Percentiles rank a stretch among this genome's conserved stretches.
These are phyloP conservation scores for Pyrgus malvae DNA, from an alignment of 2,888 invertebrate species.

Conservation along the genomic window DNA sequence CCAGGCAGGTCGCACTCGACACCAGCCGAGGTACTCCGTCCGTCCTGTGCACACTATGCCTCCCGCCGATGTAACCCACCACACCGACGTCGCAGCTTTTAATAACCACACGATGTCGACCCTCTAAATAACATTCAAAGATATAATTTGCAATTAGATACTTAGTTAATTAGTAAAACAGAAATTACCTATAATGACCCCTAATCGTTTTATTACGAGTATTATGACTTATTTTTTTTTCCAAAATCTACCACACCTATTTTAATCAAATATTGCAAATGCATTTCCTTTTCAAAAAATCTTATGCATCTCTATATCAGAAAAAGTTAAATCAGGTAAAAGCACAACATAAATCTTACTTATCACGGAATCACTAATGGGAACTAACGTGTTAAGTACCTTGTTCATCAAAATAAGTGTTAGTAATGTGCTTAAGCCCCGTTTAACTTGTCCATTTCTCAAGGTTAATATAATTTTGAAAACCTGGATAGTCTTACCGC, in stretches of 20 bases:
- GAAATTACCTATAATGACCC: background rate
- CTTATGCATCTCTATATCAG: too few relatives aligned
- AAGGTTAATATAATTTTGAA: conserved; percentile 3
- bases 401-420: too few relatives aligned
- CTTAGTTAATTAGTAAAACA: conserved; percentile 9
- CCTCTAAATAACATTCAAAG: conserved; percentile 46
- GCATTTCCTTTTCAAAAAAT: too few relatives aligned
- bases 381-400: background rate
- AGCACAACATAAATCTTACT: conserved; percentile 13
- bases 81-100: conserved; percentile 58
- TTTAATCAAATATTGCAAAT: too few relatives aligned
- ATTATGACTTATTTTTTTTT: too few relatives aligned
- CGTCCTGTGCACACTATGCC: conserved; percentile 61
- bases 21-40: conserved; percentile 46
- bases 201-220: too few relatives aligned
- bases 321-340: background rate
- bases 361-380: background rate
- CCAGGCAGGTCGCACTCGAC: conserved; percentile 57
- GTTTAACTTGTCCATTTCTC: conserved; percentile 16
- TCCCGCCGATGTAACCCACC: conserved; percentile 53
- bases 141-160: conserved; percentile 40
- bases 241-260: too few relatives aligned
- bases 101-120: conserved; percentile 57
- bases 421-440: too few relatives aligned
- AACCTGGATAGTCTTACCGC: background rate